phyloP scores from a whole-genome alignment of 2,888 invertebrate genomes.

The Nycteola revayana region DNA sequence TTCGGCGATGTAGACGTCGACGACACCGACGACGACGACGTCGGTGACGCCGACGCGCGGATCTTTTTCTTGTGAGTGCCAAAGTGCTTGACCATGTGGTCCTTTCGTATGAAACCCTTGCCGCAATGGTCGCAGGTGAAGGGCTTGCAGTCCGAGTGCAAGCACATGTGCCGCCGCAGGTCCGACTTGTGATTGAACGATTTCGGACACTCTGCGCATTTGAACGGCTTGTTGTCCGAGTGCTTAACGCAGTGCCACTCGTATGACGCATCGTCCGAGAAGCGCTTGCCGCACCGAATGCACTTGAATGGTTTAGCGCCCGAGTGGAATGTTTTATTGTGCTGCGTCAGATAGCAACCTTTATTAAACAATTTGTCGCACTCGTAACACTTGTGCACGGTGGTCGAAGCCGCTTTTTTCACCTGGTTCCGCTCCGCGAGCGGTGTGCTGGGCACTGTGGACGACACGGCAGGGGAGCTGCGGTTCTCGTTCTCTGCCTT shows the following conservation, averaged over 20 bases:
- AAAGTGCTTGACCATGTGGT: conserved; percentile 94
- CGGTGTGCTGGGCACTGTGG: conserved; percentile 68
- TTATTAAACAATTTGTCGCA: conserved; percentile 93
- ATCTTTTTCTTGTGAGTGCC: conserved; percentile 88
- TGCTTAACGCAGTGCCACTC: conserved; percentile 90
- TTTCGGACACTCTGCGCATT: conserved; percentile 92
- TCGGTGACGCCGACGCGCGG: conserved; percentile 54
- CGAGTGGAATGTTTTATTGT: conserved; percentile 94
- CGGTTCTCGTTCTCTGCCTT: conserved; percentile 66
- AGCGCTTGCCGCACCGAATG: conserved; percentile 92
- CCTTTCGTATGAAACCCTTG: conserved; percentile 94
- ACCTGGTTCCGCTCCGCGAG: conserved; percentile 68
- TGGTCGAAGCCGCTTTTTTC: conserved; percentile 51
- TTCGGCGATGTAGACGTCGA: conserved; percentile 41
- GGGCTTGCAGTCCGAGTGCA: conserved; percentile 93
- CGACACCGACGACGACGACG: conserved; percentile 43
- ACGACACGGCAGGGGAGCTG: conserved; percentile 61
- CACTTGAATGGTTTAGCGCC: conserved; percentile 94
- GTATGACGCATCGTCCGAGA: conserved; percentile 86
- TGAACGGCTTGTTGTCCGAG: conserved; percentile 91
- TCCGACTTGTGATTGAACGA: conserved; percentile 96
- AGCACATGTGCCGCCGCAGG: conserved; percentile 91
- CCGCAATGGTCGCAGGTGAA: conserved; percentile 91
- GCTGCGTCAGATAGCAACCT: conserved; percentile 94
- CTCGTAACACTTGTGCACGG: conserved; percentile 87